Percentiles rank a stretch among this genome's conserved stretches.
These are phyloP conservation scores for Mustelus asterias DNA, from an alignment of 2,113 vertebrate genomes.

Conservation along the genomic window DNA sequence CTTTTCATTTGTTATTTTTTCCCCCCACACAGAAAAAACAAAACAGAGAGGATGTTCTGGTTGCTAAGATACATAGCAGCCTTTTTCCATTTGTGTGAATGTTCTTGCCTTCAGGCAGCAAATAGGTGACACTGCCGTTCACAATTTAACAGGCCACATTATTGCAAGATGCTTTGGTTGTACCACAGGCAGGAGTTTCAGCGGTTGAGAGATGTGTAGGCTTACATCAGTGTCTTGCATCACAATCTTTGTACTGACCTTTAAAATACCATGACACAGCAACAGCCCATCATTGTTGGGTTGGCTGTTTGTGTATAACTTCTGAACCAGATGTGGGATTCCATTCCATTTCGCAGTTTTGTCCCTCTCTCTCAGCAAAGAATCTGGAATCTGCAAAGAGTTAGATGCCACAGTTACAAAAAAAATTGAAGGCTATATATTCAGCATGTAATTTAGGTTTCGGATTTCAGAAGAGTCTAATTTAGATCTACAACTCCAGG, in stretches of 20 bases:
- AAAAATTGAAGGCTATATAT: neutral
- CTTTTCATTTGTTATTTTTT: neutral
- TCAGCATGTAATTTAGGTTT: neutral
- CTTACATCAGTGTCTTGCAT: accelerated
- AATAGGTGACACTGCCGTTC: neutral
- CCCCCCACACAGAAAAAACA: neutral
- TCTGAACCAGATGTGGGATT: constrained; percentile 83
- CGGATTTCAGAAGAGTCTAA: neutral
- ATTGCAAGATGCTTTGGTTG: neutral
- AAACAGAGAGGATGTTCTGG: neutral
- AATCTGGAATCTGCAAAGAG: constrained; percentile 70
- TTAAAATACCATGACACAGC: constrained; percentile 83
- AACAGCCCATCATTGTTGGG: constrained; percentile 82
- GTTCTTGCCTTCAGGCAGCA: neutral
- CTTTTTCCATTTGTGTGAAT: neutral
- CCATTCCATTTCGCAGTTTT: constrained; percentile 90
- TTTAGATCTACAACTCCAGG: neutral
- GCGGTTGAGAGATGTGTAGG: neutral
- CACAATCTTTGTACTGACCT: constrained; percentile 60
- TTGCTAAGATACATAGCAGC: neutral
- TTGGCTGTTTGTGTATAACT: constrained; percentile 82
- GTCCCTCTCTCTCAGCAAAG: constrained; percentile 82
- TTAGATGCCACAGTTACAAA: neutral
- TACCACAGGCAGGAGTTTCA: neutral
- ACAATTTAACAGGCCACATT: neutral